These are phyloP conservation scores for Atta cephalotes DNA, from an alignment of 1,140 invertebrate species.

Conservation along the genomic window DNA sequence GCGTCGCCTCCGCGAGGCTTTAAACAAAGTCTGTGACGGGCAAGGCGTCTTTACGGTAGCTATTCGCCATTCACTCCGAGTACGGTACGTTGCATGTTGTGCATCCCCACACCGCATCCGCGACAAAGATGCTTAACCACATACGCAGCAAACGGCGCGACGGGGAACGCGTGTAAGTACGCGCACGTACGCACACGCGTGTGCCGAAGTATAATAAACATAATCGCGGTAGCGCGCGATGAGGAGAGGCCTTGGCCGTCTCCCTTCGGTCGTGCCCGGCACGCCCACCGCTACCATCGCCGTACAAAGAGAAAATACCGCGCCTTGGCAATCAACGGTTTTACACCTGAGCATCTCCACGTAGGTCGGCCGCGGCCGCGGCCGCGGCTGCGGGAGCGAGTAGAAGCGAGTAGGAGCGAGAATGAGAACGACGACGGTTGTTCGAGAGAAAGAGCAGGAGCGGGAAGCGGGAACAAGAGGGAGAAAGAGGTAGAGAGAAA, in stretches of 20 bases:
- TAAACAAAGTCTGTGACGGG: constrained; percentile 35
- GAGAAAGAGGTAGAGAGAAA: background rate
- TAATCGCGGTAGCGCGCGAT: constrained; percentile 82
- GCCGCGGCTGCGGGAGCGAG: constrained; percentile 34
- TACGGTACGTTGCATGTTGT: background rate
- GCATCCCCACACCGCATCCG: constrained; percentile 23
- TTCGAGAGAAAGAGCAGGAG: constrained; percentile 67
- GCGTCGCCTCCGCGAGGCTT: background rate
- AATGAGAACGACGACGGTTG: constrained; percentile 63
- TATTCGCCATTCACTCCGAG: constrained; percentile 16
- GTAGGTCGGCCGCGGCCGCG: constrained; percentile 65
- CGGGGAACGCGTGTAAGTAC: constrained; percentile 44
- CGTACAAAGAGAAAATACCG: constrained; percentile 82
- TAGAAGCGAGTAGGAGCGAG: constrained; percentile 32
- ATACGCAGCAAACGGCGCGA: constrained; percentile 40
- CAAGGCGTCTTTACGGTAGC: constrained; percentile 29
- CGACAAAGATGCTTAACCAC: constrained; percentile 26
- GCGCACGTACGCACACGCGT: constrained; percentile 55
- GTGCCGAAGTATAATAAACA: constrained; percentile 81
- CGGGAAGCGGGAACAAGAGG: background rate
- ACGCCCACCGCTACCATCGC: constrained; percentile 83
- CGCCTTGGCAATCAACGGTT: constrained; percentile 83
- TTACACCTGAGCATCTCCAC: constrained; percentile 82
- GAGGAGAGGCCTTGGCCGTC: constrained; percentile 83
- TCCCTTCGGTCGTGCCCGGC: constrained; percentile 82